These are phyloP conservation scores for Rhynchonema sp. DNA, from an alignment of 2,888 invertebrate species.

Conservation along the genomic window DNA sequence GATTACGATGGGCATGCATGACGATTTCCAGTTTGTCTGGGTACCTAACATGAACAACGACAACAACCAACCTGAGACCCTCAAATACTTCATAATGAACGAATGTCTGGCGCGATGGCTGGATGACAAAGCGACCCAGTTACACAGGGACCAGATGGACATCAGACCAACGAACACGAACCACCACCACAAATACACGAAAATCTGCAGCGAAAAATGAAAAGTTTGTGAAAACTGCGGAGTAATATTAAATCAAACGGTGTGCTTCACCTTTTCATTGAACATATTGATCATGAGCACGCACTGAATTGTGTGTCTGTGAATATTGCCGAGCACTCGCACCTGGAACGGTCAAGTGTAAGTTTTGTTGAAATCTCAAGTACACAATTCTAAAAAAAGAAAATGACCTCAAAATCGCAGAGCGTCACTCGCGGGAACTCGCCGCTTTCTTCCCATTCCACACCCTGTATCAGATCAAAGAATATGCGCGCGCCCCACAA, in stretches of 20 bases:
- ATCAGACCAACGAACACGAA: constrained; percentile 3
- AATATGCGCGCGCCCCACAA: constrained; percentile 16
- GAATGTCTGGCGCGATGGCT: background rate
- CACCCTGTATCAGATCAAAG: constrained; percentile 11
- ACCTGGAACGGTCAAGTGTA: background rate
- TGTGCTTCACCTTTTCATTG: constrained; percentile 2
- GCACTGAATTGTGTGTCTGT: constrained; percentile 6
- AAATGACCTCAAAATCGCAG: constrained; percentile 14
- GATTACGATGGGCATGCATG: no score
- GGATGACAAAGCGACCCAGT: background rate
- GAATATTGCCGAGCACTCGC: constrained; percentile 6
- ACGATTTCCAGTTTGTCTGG: no score
- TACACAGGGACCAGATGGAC: background rate
- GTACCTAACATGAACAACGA: background rate
- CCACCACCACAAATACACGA: constrained; percentile 7
- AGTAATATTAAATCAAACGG: background rate
- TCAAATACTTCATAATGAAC: constrained; percentile 1
- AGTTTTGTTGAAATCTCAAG: background rate
- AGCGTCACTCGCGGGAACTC: constrained; percentile 32
- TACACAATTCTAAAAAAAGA: no score
- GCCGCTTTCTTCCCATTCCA: constrained; percentile 28
- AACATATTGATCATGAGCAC: constrained; percentile 8
- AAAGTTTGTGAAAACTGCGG: background rate
- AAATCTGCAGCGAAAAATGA: background rate
- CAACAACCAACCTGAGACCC: constrained; percentile 1